These are phyloP conservation scores for Eriocheir sinensis DNA, from an alignment of 1,140 invertebrate species.

Conservation along the genomic window DNA sequence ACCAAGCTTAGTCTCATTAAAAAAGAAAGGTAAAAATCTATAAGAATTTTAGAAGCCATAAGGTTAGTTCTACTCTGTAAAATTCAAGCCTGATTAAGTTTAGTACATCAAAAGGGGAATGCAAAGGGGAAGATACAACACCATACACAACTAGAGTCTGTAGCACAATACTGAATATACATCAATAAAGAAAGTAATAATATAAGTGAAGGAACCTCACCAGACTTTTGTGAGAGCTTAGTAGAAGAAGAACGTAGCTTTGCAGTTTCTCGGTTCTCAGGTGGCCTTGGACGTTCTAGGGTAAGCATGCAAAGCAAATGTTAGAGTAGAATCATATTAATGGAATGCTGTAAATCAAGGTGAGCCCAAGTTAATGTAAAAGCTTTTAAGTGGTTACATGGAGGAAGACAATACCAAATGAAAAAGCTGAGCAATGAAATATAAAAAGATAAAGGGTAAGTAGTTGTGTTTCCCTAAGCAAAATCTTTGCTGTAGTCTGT, in stretches of 20 bases:
- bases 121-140: conserved; percentile 50
- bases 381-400: neutral
- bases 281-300: conserved; percentile 73
- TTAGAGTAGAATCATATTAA: neutral
- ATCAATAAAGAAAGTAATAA: conserved; percentile 20
- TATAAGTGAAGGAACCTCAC: conserved; percentile 57
- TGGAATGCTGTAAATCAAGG: neutral
- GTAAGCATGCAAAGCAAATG: conserved; percentile 60
- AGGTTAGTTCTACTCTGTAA: conserved; percentile 35
- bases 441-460: too few species aligned
- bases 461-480: too few species aligned
- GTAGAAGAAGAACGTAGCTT: conserved; percentile 72
- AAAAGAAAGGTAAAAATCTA: neutral
- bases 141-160: neutral
- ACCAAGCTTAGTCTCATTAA: neutral
- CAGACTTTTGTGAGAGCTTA: conserved; percentile 75
- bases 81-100: neutral
- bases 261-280: conserved; percentile 69
- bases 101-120: conserved; percentile 41
- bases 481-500: too few species aligned
- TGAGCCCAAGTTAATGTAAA: neutral
- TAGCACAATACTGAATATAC: conserved; percentile 19
- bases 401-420: neutral
- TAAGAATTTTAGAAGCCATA: neutral
- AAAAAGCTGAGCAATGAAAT: too few species aligned